Conservation (phyloP, 2,888 invertebrate genomes). For the Tiliacea aurago region DNA sequence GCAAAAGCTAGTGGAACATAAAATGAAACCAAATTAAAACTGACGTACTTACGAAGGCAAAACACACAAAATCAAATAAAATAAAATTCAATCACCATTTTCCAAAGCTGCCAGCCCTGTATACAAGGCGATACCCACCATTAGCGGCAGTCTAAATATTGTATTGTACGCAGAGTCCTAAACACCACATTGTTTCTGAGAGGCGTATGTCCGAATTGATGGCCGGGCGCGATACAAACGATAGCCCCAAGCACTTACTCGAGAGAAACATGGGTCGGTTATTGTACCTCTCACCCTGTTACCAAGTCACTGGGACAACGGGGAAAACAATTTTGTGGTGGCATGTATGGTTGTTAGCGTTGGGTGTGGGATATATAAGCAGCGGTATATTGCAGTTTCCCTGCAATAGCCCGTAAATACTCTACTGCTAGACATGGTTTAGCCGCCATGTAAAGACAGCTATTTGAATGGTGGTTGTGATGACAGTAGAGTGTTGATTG, state of each 20-base stretch:
- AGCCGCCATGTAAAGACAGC: neutral
- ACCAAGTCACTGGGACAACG: slow-evolving; percentile 37
- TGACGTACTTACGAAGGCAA: neutral
- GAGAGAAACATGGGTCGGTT: slow-evolving; percentile 41
- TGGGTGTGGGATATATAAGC: neutral
- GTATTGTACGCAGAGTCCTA: slow-evolving; percentile 79
- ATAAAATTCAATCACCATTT: slow-evolving; percentile 10
- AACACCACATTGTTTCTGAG: slow-evolving; percentile 82
- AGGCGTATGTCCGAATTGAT: slow-evolving; percentile 79
- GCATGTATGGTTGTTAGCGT: slow-evolving; percentile 24
- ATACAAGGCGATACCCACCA: slow-evolving; percentile 80
- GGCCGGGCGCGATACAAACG: slow-evolving; percentile 73
- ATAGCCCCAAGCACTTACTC: slow-evolving; percentile 65
- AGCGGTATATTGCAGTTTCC: neutral
- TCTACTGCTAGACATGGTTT: neutral
- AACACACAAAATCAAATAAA: slow-evolving; percentile 4
- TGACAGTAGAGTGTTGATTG: neutral
- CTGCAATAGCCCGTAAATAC: neutral
- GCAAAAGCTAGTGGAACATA: neutral
- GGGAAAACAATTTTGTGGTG: slow-evolving; percentile 32
- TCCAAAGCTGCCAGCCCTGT: slow-evolving; percentile 64
- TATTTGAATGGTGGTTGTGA: slow-evolving; percentile 8
- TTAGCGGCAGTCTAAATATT: slow-evolving; percentile 82
- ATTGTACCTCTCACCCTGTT: slow-evolving; percentile 50
- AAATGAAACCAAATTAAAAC: neutral